Conservation (phyloP, 2,797 vertebrate species). For the Smutsia temminckii region DNA sequence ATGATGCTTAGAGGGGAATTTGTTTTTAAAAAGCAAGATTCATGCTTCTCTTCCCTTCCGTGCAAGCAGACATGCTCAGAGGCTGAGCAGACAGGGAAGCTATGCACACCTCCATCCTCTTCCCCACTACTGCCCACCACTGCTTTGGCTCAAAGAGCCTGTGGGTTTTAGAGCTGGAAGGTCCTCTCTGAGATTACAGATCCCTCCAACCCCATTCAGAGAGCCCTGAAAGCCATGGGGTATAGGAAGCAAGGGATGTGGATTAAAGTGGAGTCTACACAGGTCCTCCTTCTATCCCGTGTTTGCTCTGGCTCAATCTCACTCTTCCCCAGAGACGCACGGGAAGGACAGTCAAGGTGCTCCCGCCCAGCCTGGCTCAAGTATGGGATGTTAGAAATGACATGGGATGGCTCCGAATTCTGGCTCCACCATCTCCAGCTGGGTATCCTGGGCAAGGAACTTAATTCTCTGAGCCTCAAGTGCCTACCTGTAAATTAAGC, state of each 20-base stretch:
- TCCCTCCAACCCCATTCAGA: not conserved
- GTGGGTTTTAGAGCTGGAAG: not conserved
- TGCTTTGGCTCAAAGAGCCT: not conserved
- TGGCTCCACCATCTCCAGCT: not conserved
- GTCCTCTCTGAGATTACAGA: not conserved
- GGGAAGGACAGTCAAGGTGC: not conserved
- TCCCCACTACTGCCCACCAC: no score
- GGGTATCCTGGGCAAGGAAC: not conserved
- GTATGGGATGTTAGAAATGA: not conserved
- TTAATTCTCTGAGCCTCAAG: not conserved
- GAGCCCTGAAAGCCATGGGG: not conserved
- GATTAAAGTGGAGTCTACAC: not conserved
- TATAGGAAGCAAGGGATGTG: not conserved
- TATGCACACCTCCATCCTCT: not conserved
- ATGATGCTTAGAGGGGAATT: not conserved
- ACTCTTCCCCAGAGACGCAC: not conserved
- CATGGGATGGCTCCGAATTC: not conserved
- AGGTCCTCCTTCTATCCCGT: accelerated
- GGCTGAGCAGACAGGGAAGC: not conserved
- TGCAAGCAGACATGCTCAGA: not conserved
- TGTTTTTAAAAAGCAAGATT: not conserved
- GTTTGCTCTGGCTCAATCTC: not conserved
- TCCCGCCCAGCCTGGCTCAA: not conserved
- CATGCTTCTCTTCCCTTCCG: not conserved
- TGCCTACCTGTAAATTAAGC: not conserved